Evolutionary conservation across 2,888 invertebrate species (phyloP), one percentile per base, ranked within the genome.

Genomic region (Eumacrocentrus americanus): DNA sequence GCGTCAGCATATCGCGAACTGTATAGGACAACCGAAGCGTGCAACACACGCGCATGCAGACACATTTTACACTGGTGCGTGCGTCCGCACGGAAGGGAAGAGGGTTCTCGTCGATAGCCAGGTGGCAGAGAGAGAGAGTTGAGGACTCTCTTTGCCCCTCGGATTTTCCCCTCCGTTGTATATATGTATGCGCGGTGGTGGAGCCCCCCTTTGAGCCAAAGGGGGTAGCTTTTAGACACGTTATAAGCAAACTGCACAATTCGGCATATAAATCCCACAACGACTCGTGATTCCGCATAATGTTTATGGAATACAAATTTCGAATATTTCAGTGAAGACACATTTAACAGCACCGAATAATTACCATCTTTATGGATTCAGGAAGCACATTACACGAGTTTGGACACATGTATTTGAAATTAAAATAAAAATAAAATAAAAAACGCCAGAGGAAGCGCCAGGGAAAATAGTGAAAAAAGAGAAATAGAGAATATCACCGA

Each of bases 151-250:
- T 70, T 70, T 72, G 75, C 75, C 76, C 72, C 70, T 73, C 47
- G 12, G 73, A 74, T 76, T 76, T 74, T 76, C 72, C 70, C 70
- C 69, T 72, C 70, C 68, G 68, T 67, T 70, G 71, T 69, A 68
- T 69, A 61, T 67, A 63, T 53, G 52, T 56, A 52, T 55, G 56
- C 58, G 42, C 54, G 46, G 50, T 18, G 3, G 6, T 6, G 35
- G 11, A 35, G 6, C 12, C 37, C n/a, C n/a, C 37, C 14, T 16
- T 11, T 18, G 16, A 34, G 35, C 20, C 18, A 40, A 29, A 56
- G 23, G 60, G 50, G 50, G 56, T 46, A 20, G 44, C 34, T 18
- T 37, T 44, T 12, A 34, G 37, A 60, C 55, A 56, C 55, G 52
- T 51, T n/a, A n/a, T n/a, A 38, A 60, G 38, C 35, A 20, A 16